phyloP scores from a whole-genome alignment of 92 coral and sea anemone species.

The Anthopleura xanthogrammica region DNA sequence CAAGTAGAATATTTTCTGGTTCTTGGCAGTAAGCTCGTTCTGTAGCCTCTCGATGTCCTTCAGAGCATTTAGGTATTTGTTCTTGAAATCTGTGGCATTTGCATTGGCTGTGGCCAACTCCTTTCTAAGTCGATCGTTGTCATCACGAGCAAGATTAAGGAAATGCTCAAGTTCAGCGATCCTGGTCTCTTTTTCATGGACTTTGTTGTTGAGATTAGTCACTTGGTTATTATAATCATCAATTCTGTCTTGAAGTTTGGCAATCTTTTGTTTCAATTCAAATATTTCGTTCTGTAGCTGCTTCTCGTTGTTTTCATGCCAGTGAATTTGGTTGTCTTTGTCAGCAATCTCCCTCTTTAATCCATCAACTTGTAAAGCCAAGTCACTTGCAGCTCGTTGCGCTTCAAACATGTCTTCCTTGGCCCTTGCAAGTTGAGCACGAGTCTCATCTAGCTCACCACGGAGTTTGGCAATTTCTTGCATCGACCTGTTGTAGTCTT shows the following conservation, averaged over 20 bases:
- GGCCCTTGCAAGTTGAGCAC: slow-evolving; percentile 58
- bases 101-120: slow-evolving; percentile 83
- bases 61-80: slow-evolving; percentile 79
- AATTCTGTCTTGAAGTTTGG: slow-evolving; percentile 73
- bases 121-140: slow-evolving; percentile 79
- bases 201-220: slow-evolving; percentile 63
- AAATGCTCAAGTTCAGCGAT: slow-evolving; percentile 82
- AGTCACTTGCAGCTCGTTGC: slow-evolving; percentile 65
- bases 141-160: slow-evolving; percentile 75
- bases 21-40: slow-evolving; percentile 65
- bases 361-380: slow-evolving; percentile 41
- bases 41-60: slow-evolving; percentile 73
- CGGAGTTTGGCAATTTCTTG: slow-evolving; percentile 82
- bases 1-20: slow-evolving; percentile 68
- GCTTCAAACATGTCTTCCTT: slow-evolving; percentile 60
- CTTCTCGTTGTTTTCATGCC: slow-evolving; percentile 80
- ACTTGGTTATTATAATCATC: slow-evolving; percentile 76
- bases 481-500: slow-evolving; percentile 71
- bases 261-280: slow-evolving; percentile 79
- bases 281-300: slow-evolving; percentile 81
- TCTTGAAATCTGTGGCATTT: slow-evolving; percentile 82
- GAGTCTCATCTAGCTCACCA: slow-evolving; percentile 70
- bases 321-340: slow-evolving; percentile 72
- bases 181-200: slow-evolving; percentile 84
- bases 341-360: slow-evolving; percentile 68